Evolutionary conservation across 2,888 invertebrate genomes (phyloP).

Genomic region (Ptilodon capucinus): DNA sequence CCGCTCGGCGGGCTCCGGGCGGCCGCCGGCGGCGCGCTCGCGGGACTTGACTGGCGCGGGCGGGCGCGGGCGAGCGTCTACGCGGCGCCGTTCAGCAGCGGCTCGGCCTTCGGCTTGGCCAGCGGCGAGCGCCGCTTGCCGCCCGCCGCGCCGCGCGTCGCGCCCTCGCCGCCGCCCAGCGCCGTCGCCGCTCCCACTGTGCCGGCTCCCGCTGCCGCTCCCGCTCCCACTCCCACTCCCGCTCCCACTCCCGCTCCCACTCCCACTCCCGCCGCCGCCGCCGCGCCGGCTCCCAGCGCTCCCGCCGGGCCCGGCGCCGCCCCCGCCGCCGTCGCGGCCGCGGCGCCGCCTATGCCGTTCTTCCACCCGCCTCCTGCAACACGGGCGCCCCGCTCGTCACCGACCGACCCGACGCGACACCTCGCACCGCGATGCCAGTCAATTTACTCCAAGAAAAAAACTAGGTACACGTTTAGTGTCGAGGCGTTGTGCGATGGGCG

Average conservation of each 20-base stretch:
- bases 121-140: conserved; percentile 43
- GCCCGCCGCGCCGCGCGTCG: conserved; percentile 21
- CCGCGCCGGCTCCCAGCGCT: conserved; percentile 13
- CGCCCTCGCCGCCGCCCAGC: conserved; percentile 32
- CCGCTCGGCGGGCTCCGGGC: conserved; percentile 44
- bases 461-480: neutral
- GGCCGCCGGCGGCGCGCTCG: conserved; percentile 40
- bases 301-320: conserved; percentile 9
- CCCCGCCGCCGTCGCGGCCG: conserved; percentile 11
- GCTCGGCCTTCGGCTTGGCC: conserved; percentile 82
- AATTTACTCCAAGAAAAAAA: neutral
- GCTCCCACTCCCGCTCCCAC: conserved; percentile 42
- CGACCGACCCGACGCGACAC: neutral
- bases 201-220: conserved; percentile 19
- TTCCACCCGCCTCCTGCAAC: conserved; percentile 73
- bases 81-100: conserved; percentile 86
- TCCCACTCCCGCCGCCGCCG: conserved; percentile 12
- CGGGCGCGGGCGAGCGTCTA: conserved; percentile 42
- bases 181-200: conserved; percentile 15
- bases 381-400: conserved; percentile 1
- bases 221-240: conserved; percentile 16
- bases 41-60: conserved; percentile 8
- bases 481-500: conserved; percentile 3
- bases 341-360: conserved; percentile 62
- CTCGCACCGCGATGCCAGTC: neutral